Base-by-base conservation (phyloP, 2,113 vertebrate species). In the Calcarius ornatus region DNA sequence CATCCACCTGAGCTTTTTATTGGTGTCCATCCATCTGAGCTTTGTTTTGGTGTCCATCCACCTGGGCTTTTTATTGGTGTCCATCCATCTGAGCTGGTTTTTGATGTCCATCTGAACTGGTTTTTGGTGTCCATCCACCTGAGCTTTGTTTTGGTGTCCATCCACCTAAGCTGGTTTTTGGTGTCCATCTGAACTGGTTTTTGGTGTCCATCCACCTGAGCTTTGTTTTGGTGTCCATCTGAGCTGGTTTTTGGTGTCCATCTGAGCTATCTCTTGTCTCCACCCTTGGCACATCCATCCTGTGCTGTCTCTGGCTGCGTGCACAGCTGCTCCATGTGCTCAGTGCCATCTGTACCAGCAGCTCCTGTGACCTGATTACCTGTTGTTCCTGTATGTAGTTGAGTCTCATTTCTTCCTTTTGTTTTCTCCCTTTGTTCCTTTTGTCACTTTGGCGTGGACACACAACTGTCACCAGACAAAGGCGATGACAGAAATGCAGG, bases 401-500 rank as follows among this genome's bases (percentile, higher is more conserved):
- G 86, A 95, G 92, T 96, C 96, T 97, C 91, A 96, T 94, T 43
- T 93, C 88, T 94, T 79, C 94, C 85, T 94, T 97, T 94, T 96
- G 94, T 97, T 97, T 96, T 96, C 86, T 96, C 91, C 95, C 72
- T 88, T 35, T 94, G 94, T 96, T 93, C 95, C 81, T 81, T 92
- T 95, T 95, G 90, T 96, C 93, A 53, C 88, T 96, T 93, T 88
- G 92, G 53, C 43, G 37, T 96, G 92, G 86, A 94, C 89, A 90
- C 48, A 12, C 94, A 93, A 87, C 89, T 97, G 96, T 45, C 94
- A 89, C 86, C 96, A 97, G 97, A 96, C 97, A 97, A 97, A 97
- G 96, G 97, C 86, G 83, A 93, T 97, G 97, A 80, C 97, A 97
- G 96, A 95, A 95, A 94, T 96, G 96, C 97, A 97, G 93, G 96